A percentile compares a stretch with the other conserved stretches of the same genome.
phyloP scores from a whole-genome alignment of 2,113 vertebrate species.

The human (Homo sapiens) region GRCh38 chr14:26411001-26411500 shows the following conservation, averaged over 20 bases:
- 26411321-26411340: not conserved
- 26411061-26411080: not conserved
- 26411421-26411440: not conserved
- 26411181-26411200: not conserved
- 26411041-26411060: not conserved
- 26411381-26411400: conserved; percentile 10
- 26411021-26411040: not conserved
- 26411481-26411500: not conserved
- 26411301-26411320: not conserved
- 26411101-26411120: not conserved
- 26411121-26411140: not conserved
- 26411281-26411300: not conserved
- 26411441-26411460: not conserved
- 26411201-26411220: not conserved
- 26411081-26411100: not conserved
- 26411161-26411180: not conserved
- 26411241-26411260: not conserved
- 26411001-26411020: not conserved
- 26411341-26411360: not conserved
- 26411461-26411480: not conserved
- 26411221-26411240: not conserved
- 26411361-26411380: not conserved
- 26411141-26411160: not conserved
- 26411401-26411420: not conserved
- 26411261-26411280: not conserved